These are phyloP conservation scores for Ahaetulla prasina DNA, from an alignment of 2,113 vertebrate genomes.

Conservation along the genomic window DNA sequence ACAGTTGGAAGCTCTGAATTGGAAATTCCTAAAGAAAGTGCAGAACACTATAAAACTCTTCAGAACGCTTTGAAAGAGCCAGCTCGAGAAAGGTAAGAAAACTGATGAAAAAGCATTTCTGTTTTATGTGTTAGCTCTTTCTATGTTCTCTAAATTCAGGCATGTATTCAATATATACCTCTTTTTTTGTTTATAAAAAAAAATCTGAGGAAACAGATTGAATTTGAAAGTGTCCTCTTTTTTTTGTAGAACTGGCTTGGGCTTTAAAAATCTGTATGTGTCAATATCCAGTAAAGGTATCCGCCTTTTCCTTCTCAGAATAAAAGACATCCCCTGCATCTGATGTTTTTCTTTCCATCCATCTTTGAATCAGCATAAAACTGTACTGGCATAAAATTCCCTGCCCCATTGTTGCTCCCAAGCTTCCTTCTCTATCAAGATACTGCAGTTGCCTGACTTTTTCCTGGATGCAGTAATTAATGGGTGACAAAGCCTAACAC, in stretches of 20 bases:
- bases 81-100: conserved; percentile 52
- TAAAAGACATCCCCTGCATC: not conserved
- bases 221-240: not conserved
- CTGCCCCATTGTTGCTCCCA: not conserved
- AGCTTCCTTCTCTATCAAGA: not conserved
- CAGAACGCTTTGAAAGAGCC: conserved; percentile 13
- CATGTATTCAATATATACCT: not conserved
- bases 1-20: conserved; percentile 9
- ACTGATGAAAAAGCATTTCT: not conserved
- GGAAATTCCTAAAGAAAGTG: not conserved
- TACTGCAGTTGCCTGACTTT: not conserved
- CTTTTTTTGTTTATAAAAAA: not conserved
- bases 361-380: not conserved
- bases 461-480: not conserved
- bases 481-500: not conserved
- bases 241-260: not conserved
- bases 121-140: not conserved
- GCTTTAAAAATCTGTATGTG: not conserved
- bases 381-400: not conserved
- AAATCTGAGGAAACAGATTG: not conserved
- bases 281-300: not conserved
- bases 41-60: conserved; percentile 40
- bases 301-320: not conserved
- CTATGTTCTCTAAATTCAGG: not conserved
- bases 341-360: not conserved